Conservation (phyloP, 2,113 vertebrate genomes). For the Etia nguti region DNA sequence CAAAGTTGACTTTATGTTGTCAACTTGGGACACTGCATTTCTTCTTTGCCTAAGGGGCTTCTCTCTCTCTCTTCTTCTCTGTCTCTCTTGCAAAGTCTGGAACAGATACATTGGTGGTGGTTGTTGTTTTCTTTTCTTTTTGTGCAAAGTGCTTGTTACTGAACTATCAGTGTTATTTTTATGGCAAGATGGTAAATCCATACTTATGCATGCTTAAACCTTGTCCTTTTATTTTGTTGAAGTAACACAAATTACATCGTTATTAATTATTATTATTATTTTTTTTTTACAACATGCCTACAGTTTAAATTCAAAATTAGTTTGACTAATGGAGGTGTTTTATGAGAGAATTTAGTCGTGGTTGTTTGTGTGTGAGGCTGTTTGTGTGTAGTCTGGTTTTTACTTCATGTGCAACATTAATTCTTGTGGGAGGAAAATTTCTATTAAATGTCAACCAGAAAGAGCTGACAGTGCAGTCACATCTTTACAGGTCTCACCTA, state of each 20-base stretch:
- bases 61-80: not conserved
- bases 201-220: not conserved
- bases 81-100: not conserved
- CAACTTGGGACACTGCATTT: not conserved
- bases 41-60: not conserved
- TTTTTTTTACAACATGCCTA: not conserved
- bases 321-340: not conserved
- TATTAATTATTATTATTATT: not conserved
- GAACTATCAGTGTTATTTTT: not conserved
- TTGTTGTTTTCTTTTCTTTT: not conserved
- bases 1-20: not conserved
- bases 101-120: not conserved
- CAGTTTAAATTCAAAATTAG: not conserved
- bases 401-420: conserved; percentile 2
- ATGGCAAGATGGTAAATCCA: not conserved
- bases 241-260: not conserved
- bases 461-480: conserved; percentile 16
- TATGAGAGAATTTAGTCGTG: not conserved
- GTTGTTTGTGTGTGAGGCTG: not conserved
- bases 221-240: not conserved
- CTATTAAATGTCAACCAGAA: conserved; percentile 28
- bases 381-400: not conserved
- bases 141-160: not conserved
- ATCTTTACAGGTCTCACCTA: not conserved
- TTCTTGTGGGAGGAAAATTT: conserved; percentile 14